Evolutionary conservation across 2,888 invertebrate genomes (phyloP).

Genomic region (Conops quadrifasciatus): DNA sequence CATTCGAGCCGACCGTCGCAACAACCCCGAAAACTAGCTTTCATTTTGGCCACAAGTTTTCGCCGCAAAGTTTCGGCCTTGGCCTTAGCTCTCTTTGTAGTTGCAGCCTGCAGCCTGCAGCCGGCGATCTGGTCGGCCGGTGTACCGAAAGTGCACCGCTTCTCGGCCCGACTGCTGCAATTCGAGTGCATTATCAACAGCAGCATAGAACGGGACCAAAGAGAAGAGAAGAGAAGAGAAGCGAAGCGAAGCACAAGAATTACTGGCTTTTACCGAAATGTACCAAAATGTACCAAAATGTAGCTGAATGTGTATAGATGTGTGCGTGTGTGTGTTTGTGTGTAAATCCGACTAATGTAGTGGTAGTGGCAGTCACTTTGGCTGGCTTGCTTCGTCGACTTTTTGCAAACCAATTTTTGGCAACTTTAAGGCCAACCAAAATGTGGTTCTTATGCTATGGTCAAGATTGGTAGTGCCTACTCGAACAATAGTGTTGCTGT

Average conservation of each 20-base stretch:
- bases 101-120: not conserved
- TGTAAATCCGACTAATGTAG: constrained; percentile 13
- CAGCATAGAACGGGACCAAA: not conserved
- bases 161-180: not conserved
- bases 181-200: not conserved
- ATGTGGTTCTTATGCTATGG: constrained; percentile 39
- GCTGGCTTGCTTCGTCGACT: not conserved
- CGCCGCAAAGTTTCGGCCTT: constrained; percentile 48
- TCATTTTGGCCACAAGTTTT: constrained; percentile 48
- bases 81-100: not conserved
- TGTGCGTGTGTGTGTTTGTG: not conserved
- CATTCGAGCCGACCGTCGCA: not conserved
- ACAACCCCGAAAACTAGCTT: constrained; percentile 35
- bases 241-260: not conserved
- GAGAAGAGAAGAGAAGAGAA: not conserved
- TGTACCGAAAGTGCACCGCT: not conserved
- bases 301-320: not conserved
- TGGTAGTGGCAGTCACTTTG: not conserved
- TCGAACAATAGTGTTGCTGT: not conserved
- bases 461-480: constrained; percentile 13
- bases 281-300: not conserved
- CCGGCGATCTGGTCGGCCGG: not conserved
- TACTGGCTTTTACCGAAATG: no score
- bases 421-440: constrained; percentile 49
- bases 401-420: constrained; percentile 31